Evolutionary conservation across 1,140 invertebrate genomes (phyloP), one percentile per base, ranked within the genome.

Genomic region (Ceratina australensis): DNA sequence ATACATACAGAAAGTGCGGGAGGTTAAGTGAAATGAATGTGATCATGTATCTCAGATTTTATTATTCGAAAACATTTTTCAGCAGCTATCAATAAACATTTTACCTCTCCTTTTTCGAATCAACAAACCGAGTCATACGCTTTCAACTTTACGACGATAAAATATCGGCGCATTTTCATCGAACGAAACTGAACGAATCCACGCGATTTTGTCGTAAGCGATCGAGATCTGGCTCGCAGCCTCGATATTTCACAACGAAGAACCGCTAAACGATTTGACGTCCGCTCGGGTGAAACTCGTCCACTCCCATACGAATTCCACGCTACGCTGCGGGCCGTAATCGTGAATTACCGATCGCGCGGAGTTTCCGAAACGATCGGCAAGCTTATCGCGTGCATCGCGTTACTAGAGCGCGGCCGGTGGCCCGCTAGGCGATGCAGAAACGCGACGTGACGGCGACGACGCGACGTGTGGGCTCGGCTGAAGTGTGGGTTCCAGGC

Each of bases 401-500:
- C n/a, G 50, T 72, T 78, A 65, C 59, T 72, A 65, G 76, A 78
- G 64, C 76, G 52, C 60, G 60, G 76, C 69, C 10, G 76, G 76
- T 78, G 76, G 76, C 68, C 76, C 76, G 72, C 50, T 47, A 60
- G 69, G 20, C 72, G 64, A 75, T 64, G 66, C 71, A 49, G 73
- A 26, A 72, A 61, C 47, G 61, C 64, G 28, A 74, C 72, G 77
- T 68, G 61, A 67, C n/a, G n/a, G n/a, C n/a, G n/a, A n/a, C 63
- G 64, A 66, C 64, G 71, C 65, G 74, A 78, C 57, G 82, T 85
- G 83, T 85, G 74, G 83, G 83, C 79, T 75, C 81, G 79, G 54
- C 24, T 72, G 54, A 85, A 71, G 83, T 85, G 82, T 84, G 83
- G 83, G 83, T 84, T 84, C 75, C 65, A 69, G n/a, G n/a, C 83